Percentiles rank a stretch among this genome's conserved stretches.
phyloP scores from a whole-genome alignment of 2,888 invertebrate genomes.

The Epirrhoe alternata region DNA sequence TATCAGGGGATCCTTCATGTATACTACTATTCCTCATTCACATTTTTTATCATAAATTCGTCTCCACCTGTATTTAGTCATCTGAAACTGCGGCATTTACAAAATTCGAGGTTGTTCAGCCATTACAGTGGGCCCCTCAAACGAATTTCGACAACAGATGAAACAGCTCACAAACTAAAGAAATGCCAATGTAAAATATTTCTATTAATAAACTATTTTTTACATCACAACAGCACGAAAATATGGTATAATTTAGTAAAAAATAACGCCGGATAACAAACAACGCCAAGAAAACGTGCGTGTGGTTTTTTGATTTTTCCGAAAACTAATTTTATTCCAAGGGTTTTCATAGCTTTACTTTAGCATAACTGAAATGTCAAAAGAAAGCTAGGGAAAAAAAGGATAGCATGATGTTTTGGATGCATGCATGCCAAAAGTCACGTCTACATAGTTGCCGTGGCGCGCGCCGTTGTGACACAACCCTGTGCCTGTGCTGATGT shows the following conservation, averaged over 20 bases:
- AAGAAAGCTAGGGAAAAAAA: not conserved
- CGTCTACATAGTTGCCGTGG: not conserved
- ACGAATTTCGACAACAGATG: conserved; percentile 36
- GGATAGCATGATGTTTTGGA: not conserved
- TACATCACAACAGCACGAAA: conserved; percentile 68
- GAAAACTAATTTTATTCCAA: conserved; percentile 28
- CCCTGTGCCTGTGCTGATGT: too few relatives aligned
- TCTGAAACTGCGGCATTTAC: conserved; percentile 47
- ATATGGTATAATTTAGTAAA: conserved; percentile 71
- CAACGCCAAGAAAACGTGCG: conserved; percentile 84
- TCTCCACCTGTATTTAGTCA: conserved; percentile 34
- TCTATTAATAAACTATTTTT: conserved; percentile 69
- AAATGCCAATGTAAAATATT: conserved; percentile 64
- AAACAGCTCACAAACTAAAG: conserved; percentile 65
- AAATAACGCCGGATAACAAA: conserved; percentile 77
- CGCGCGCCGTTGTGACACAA: too few relatives aligned
- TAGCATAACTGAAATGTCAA: not conserved
- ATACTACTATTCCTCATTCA: conserved; percentile 36
- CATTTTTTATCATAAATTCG: conserved; percentile 30
- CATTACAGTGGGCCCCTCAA: conserved; percentile 48
- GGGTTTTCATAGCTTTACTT: not conserved
- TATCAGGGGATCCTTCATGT: conserved; percentile 25
- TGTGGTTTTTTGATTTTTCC: conserved; percentile 31
- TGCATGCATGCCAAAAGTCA: not conserved
- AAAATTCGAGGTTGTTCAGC: conserved; percentile 66